Evolutionary conservation across 2,797 vertebrate genomes (phyloP).

Genomic region (Pseudomugil gertrudae): DNA sequence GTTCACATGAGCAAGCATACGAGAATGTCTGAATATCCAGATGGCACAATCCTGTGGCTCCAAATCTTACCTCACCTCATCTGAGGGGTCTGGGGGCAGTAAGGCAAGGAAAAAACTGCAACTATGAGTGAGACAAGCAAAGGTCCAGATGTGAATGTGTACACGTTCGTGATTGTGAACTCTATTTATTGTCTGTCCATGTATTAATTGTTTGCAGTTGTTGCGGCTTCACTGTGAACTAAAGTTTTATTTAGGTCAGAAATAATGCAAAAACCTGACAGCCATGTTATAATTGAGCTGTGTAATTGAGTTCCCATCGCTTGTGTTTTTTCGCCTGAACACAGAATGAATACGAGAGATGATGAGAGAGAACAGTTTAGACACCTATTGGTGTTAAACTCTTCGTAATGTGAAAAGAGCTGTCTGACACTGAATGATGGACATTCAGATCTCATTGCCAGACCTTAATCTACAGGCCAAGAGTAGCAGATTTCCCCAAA

Average conservation of each 20-base stretch:
- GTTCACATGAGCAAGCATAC: slow-evolving; percentile 44
- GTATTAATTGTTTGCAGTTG: slow-evolving; percentile 47
- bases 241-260: slow-evolving; percentile 53
- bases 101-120: slow-evolving; percentile 65
- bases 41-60: slow-evolving; percentile 65
- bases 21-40: slow-evolving; percentile 69
- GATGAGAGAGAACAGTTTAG: slow-evolving; percentile 15
- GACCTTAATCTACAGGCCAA: slow-evolving; percentile 31
- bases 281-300: slow-evolving; percentile 68
- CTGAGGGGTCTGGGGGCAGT: slow-evolving; percentile 52
- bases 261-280: slow-evolving; percentile 55
- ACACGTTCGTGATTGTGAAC: slow-evolving; percentile 7
- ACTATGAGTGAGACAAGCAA: slow-evolving; percentile 56
- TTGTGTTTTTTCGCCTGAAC: not conserved
- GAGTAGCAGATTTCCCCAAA: slow-evolving; percentile 50
- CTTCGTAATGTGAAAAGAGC: slow-evolving; percentile 49
- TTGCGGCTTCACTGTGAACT: slow-evolving; percentile 38
- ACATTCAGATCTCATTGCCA: slow-evolving; percentile 58
- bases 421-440: slow-evolving; percentile 43
- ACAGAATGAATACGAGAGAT: not conserved
- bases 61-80: slow-evolving; percentile 77
- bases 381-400: slow-evolving; percentile 44
- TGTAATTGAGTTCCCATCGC: slow-evolving; percentile 73
- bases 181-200: slow-evolving; percentile 48
- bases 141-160: slow-evolving; percentile 57